Conservation (phyloP, 2,113 vertebrate species). For the Lampris megalopsis region DNA sequence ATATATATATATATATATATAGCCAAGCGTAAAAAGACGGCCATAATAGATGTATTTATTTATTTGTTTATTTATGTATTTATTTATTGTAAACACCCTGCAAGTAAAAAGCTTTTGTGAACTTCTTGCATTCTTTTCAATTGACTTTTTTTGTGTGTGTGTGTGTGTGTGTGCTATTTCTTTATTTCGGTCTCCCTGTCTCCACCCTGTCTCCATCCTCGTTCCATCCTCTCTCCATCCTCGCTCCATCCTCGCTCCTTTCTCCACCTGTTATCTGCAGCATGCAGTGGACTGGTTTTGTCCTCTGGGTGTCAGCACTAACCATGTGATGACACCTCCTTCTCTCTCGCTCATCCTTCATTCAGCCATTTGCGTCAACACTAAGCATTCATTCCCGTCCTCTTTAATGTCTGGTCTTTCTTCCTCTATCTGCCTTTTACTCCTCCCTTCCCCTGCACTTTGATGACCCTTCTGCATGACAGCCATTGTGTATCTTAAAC, state of each 20-base stretch:
- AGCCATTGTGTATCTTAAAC: background rate
- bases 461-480: background rate
- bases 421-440: conserved; percentile 23
- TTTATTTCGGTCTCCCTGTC: conserved; percentile 53
- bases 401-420: conserved; percentile 57
- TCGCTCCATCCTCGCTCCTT: conserved; percentile 5
- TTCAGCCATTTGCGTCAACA: conserved; percentile 44
- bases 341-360: conserved; percentile 64
- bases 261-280: conserved; percentile 68
- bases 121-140: background rate
- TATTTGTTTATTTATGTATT: background rate
- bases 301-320: conserved; percentile 86
- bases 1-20: too few species aligned
- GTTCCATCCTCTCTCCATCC: conserved; percentile 4
- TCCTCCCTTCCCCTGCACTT: background rate
- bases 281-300: conserved; percentile 78
- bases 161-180: background rate
- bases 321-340: conserved; percentile 60
- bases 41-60: background rate
- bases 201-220: background rate
- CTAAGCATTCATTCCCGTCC: conserved; percentile 44
- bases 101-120: background rate
- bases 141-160: background rate
- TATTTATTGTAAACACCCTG: background rate
- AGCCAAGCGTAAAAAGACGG: too few species aligned